Conservation (phyloP, 2,797 vertebrate genomes). For the Girardinus metallicus region DNA sequence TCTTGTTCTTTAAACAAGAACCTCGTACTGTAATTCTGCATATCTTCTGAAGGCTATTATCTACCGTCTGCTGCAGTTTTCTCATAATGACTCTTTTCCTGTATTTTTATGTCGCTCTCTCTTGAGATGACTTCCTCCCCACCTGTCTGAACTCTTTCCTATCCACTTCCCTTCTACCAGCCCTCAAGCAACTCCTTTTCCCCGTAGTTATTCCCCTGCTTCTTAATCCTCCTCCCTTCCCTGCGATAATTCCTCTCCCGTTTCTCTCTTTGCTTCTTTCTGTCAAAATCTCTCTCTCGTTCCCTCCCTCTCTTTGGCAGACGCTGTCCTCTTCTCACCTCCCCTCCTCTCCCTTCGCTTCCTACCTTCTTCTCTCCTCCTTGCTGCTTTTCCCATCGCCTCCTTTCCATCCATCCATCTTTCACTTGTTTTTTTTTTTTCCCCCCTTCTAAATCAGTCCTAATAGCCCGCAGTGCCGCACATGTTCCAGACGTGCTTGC, state of each 20-base stretch:
- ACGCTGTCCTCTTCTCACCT: slow-evolving; percentile 37
- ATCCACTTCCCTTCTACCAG: slow-evolving; percentile 40
- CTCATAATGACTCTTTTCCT: slow-evolving; percentile 12
- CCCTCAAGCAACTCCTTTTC: slow-evolving; percentile 63
- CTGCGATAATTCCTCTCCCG: slow-evolving; percentile 56
- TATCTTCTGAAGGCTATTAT: slow-evolving; percentile 48
- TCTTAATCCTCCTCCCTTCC: slow-evolving; percentile 61
- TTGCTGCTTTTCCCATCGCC: slow-evolving; percentile 31
- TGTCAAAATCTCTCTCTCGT: slow-evolving; percentile 28
- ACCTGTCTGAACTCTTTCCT: slow-evolving; percentile 52
- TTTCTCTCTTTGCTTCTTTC: slow-evolving; percentile 45
- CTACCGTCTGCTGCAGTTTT: slow-evolving; percentile 1
- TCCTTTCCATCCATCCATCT: slow-evolving; percentile 14
- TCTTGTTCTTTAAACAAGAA: background rate
- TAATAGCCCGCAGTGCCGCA: slow-evolving; percentile 67
- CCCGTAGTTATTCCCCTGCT: slow-evolving; percentile 45
- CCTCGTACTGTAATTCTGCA: background rate
- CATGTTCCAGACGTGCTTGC: slow-evolving; percentile 57
- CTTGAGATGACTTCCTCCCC: slow-evolving; percentile 20
- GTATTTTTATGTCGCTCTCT: slow-evolving; percentile 41
- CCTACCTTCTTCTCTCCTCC: slow-evolving; percentile 16
- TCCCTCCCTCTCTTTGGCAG: slow-evolving; percentile 30
- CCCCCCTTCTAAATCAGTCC: slow-evolving; percentile 52
- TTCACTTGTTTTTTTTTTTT: background rate
- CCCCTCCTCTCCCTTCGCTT: slow-evolving; percentile 17